Percentiles rank a stretch among this genome's conserved stretches.
These are phyloP conservation scores for Electrona antarctica DNA, from an alignment of 2,113 vertebrate species.

Conservation along the genomic window DNA sequence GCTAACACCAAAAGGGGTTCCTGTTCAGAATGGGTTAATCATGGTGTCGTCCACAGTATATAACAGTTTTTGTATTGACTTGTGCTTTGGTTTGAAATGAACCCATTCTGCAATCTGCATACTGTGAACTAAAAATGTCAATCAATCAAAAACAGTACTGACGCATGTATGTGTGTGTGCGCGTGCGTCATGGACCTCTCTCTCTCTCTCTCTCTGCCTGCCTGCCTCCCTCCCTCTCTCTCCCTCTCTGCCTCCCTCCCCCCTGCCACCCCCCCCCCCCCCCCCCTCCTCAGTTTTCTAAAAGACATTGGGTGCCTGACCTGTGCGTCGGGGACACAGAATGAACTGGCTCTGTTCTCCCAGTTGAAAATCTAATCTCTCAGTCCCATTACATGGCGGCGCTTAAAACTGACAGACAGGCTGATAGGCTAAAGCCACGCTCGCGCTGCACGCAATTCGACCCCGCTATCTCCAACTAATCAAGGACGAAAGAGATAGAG, in stretches of 20 bases:
- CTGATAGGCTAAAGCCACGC: background rate
- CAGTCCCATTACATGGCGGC: slow-evolving; percentile 7
- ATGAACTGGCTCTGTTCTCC: background rate
- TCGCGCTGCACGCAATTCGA: background rate
- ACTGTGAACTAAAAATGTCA: background rate
- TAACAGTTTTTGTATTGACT: too few species aligned
- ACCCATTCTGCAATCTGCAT: too few species aligned
- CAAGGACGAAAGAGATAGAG: background rate
- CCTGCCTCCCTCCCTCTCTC: too few species aligned
- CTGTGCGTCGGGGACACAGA: background rate
- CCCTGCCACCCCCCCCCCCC: too few species aligned
- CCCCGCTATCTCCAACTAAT: background rate
- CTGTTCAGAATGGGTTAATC: too few species aligned
- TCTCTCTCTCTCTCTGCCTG: too few species aligned
- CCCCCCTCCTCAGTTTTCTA: background rate
- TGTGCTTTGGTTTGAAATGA: too few species aligned
- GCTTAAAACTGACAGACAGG: slow-evolving; percentile 25
- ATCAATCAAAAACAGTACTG: background rate
- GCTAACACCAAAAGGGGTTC: too few species aligned
- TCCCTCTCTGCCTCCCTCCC: too few species aligned
- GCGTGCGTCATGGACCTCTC: background rate
- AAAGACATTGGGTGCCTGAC: slow-evolving; percentile 6
- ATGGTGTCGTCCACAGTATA: too few species aligned
- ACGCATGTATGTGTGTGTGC: background rate
- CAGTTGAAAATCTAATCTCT: slow-evolving; percentile 8